Evolutionary conservation across 1,140 invertebrate genomes (phyloP), one percentile per base, ranked within the genome.

Genomic region (Agrilus planipennis): DNA sequence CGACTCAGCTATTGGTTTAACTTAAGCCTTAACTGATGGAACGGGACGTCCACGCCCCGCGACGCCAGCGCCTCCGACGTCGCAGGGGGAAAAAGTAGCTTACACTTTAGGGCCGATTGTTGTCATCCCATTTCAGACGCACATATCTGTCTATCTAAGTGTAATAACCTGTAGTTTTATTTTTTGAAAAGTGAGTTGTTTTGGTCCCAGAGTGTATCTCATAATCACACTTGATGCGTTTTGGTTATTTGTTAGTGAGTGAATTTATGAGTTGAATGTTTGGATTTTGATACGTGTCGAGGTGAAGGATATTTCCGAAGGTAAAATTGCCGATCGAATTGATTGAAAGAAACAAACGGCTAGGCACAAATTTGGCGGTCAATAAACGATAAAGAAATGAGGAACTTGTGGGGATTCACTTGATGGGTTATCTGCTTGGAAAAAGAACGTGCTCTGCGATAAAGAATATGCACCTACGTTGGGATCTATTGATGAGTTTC

Each of bases 1-100:
- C 54, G 47, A 42, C 15, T 22, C 1, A 4, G 3, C n/a, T 12
- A 50, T 57, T 56, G 55, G 53, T 19, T 25, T 2, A 32, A 14
- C 22, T 12, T 11, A n/a, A n/a, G 28, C 32, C 9, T 25, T 29
- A 43, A 35, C 14, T 41, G 40, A 40, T 27, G 41, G 20, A 32
- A 34, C 16, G 27, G 18, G 14, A n/a, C 9, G 18, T 16, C 3
- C 11, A 36, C 49, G 34, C 39, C 41, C 25, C 32, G 16, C 35
- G 41, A 32, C 17, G 20, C 6, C 11, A 41, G 45, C 39, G 49
- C 37, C 31, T 17, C 20, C n/a, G n/a, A n/a, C n/a, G 19, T 30
- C 38, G 22, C 39, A 36, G 44, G 41, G 30, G 34, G 39, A 20
- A 22, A 23, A 14, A 40, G 25, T 30, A 31, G 28, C 7, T 27